These are phyloP conservation scores for Zootoca vivipara DNA, from an alignment of 2,113 vertebrate genomes.

Conservation along the genomic window DNA sequence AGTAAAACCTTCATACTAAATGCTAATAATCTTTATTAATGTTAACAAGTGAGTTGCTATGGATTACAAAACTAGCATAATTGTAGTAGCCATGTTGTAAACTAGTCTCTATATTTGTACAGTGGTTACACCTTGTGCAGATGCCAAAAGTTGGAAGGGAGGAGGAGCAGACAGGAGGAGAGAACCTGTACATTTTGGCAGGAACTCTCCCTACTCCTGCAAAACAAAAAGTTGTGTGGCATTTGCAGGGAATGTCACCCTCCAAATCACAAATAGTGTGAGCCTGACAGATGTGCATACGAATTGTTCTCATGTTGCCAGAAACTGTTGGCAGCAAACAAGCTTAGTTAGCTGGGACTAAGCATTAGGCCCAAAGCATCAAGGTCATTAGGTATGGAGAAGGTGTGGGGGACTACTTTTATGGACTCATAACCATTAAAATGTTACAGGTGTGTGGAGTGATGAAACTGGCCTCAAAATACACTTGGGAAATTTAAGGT, in stretches of 20 bases:
- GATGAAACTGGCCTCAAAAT: background rate
- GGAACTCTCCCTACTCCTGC: no score
- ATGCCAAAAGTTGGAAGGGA: background rate
- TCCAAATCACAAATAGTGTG: background rate
- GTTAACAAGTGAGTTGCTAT: background rate
- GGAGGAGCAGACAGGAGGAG: no score
- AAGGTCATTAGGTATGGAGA: no score
- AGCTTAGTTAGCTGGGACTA: background rate
- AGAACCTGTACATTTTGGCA: background rate
- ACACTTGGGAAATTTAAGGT: background rate
- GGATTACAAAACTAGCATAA: background rate
- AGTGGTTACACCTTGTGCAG: background rate
- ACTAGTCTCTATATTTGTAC: background rate
- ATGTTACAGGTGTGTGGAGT: background rate
- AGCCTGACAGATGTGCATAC: background rate
- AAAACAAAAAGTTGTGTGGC: no score
- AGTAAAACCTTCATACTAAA: background rate
- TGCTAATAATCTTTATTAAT: background rate
- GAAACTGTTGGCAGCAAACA: background rate
- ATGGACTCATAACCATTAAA: background rate
- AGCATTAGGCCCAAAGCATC: background rate
- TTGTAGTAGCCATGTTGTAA: background rate
- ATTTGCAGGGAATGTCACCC: background rate
- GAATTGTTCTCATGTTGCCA: background rate
- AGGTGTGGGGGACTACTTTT: background rate